Base-by-base conservation (phyloP, 1,140 invertebrate species). In the Pachypsylla venusta region DNA sequence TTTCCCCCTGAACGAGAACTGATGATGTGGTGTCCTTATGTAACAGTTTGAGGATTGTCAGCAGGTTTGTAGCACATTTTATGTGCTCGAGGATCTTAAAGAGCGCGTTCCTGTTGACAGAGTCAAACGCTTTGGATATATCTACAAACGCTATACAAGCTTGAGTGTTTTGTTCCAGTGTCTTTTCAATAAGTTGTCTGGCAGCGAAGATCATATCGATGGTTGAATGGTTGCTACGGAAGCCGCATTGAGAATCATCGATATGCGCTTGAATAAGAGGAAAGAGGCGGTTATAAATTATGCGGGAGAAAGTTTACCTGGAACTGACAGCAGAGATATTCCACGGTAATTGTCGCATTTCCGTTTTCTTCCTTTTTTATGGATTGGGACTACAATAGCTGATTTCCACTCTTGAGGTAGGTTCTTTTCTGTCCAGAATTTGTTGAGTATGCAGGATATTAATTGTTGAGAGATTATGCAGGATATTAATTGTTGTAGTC, bases 271-370 rank as follows among this genome's bases (percentile, higher is more conserved):
- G 12, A 25, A 48, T 27, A 56, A 40, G 22, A 54, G 27, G 27
- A 22, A 53, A 42, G 1, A 56, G n/a, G 4, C 55, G 5, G 16
- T 27, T 54, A 20, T 35, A 42, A 2, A 62, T 22, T 5, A 64
- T 57, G 1, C 54, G 54, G 39, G 54, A 62, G 20, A 64, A 57
- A 64, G 42, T 40, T 66, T 65, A 24, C 64, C 62, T 13, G 53
- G 24, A 1, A 53, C 53, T 54, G 12, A 48, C 12, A 66, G 35
- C 4, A 66, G 48, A 13, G 63, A 62, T 25, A 66, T 65, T n/a
- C 66, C 66, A 55, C 67, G 58, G 42, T 69, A 69, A 56, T 69
- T 68, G 7, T 53, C 40, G 30, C 58, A 61, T 20, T 65, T 40
- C 16, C 39, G 27, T 53, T 58, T 62, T 24, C 64, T 62, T 24